phyloP scores from a whole-genome alignment of 2,888 invertebrate species.

The Corbicula japonica region DNA sequence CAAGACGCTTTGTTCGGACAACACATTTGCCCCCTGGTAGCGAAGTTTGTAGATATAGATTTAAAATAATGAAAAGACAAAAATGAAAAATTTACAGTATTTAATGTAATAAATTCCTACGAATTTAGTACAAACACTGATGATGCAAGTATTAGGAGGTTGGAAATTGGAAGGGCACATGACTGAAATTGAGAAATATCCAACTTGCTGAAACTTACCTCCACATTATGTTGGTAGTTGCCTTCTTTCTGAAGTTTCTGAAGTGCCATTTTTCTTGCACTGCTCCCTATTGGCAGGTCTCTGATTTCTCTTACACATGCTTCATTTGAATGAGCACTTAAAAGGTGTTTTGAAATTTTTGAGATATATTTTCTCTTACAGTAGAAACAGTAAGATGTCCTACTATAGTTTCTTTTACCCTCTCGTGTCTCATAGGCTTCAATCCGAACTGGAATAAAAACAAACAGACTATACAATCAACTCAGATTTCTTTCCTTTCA shows the following conservation, averaged over 20 bases:
- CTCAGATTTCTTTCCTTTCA: background rate
- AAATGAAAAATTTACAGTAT: too few relatives aligned
- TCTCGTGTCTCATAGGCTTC: constrained; percentile 4
- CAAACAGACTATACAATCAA: background rate
- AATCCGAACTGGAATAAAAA: constrained; percentile 16
- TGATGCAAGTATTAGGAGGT: too few relatives aligned
- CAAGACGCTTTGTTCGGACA: too few relatives aligned
- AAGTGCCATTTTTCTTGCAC: constrained; percentile 7
- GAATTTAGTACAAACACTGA: too few relatives aligned
- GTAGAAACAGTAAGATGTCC: constrained; percentile 12
- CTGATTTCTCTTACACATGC: constrained; percentile 2
- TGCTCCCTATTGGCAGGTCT: background rate
- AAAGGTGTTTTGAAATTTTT: constrained; percentile 11
- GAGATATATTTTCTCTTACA: constrained; percentile 10
- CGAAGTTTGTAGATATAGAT: too few relatives aligned
- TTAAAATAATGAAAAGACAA: too few relatives aligned
- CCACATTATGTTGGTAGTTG: constrained; percentile 13
- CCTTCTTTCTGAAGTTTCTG: constrained; percentile 12
- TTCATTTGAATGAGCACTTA: constrained; percentile 1
- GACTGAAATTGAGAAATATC: too few relatives aligned
- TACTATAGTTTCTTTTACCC: constrained; percentile 16
- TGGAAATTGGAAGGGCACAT: too few relatives aligned
- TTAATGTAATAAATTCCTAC: too few relatives aligned
- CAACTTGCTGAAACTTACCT: too few relatives aligned
- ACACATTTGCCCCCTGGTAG: too few relatives aligned